Evolutionary conservation across 2,113 vertebrate genomes (phyloP).

Genomic region (Ptilonorhynchus violaceus): DNA sequence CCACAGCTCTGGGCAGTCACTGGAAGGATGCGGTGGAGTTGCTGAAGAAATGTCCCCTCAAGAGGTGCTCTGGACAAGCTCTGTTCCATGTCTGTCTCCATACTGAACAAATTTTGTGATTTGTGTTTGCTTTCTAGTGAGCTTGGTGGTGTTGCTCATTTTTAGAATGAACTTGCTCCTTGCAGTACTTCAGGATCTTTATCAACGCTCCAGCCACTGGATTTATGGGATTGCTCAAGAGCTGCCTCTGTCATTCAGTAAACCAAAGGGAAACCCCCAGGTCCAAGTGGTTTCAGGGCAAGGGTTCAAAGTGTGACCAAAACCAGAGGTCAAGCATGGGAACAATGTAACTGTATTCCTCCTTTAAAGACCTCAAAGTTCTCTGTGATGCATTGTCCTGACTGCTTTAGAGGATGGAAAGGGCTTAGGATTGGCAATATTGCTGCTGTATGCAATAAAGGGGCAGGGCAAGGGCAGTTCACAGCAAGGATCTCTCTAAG

Average conservation of each 20-base stretch:
- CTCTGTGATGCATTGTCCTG: background rate
- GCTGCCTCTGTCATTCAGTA: background rate
- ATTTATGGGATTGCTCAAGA: background rate
- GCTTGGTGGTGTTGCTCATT: background rate
- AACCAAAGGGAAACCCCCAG: background rate
- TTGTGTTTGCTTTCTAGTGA: background rate
- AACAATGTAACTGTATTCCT: background rate
- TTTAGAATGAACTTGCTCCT: background rate
- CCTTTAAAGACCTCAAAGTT: background rate
- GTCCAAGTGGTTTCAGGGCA: background rate
- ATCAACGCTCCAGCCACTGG: background rate
- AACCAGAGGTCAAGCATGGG: background rate
- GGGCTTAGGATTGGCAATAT: background rate
- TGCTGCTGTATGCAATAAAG: background rate
- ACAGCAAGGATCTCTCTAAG: background rate
- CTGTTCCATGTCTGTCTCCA: background rate
- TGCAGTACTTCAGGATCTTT: background rate
- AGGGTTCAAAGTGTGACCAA: background rate
- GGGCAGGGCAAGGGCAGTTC: background rate
- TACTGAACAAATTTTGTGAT: background rate
- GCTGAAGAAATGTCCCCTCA: background rate
- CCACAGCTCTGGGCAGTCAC: background rate
- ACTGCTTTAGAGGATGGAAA: background rate
- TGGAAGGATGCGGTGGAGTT: background rate
- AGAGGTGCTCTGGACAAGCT: background rate